A percentile compares a stretch with the other conserved stretches of the same genome.
These are phyloP conservation scores for Poecile atricapillus DNA, from an alignment of 2,113 vertebrate species.

Conservation along the genomic window DNA sequence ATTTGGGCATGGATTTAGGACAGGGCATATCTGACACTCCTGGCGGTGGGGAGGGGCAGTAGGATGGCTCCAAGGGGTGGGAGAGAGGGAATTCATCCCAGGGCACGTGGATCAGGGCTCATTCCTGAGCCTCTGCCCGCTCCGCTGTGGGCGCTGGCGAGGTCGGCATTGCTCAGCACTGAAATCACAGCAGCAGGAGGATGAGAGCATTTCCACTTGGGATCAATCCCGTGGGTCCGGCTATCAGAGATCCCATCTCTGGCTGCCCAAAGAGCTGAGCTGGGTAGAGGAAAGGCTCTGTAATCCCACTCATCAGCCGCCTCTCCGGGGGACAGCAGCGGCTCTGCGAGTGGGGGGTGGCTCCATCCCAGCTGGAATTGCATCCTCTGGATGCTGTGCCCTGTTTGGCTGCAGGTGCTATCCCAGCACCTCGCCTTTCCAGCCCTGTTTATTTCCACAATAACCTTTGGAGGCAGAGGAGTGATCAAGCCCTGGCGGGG, in stretches of 20 bases:
- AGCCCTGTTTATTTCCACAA: neutral
- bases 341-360: fast-evolving
- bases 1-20: neutral
- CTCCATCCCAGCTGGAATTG: neutral
- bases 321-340: neutral
- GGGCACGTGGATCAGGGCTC: fast-evolving
- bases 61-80: fast-evolving
- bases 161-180: neutral
- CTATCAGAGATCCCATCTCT: neutral
- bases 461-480: neutral
- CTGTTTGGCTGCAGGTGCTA: neutral
- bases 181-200: neutral
- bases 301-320: neutral
- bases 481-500: fast-evolving
- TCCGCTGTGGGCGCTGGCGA: fast-evolving
- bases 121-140: neutral
- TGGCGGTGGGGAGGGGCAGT: fast-evolving
- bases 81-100: fast-evolving
- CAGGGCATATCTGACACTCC: fast-evolving
- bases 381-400: neutral
- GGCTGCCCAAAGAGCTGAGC: constrained; percentile 7
- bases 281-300: neutral
- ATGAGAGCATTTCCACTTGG: neutral
- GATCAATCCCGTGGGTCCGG: neutral
- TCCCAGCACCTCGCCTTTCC: fast-evolving